Evolutionary conservation across 2,113 vertebrate genomes (phyloP).

Genomic region (Alligator sinensis): DNA sequence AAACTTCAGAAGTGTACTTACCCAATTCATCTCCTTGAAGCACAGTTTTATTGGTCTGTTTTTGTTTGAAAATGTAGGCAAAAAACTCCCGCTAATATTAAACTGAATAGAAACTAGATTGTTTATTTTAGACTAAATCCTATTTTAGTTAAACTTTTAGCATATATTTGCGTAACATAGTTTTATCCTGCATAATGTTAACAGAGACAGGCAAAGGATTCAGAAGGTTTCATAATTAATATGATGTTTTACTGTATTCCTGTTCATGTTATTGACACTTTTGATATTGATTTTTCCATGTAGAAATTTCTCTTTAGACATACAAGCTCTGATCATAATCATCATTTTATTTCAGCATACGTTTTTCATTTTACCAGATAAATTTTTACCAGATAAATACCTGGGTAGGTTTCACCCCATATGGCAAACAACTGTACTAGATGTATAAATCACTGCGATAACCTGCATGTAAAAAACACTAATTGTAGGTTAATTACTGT

Average conservation of each 20-base stretch:
- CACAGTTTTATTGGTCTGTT: not conserved
- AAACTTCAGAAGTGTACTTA: not conserved
- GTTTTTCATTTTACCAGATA: not conserved
- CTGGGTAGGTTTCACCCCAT: slow-evolving; percentile 12
- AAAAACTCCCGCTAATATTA: slow-evolving; percentile 4
- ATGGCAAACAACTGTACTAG: not conserved
- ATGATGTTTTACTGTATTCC: not conserved
- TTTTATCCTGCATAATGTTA: not conserved
- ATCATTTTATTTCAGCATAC: slow-evolving; percentile 10
- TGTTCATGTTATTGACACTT: not conserved
- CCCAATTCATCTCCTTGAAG: not conserved
- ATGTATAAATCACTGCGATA: slow-evolving; percentile 5
- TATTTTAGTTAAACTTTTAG: slow-evolving; percentile 19
- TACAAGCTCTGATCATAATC: not conserved
- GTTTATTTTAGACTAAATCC: not conserved
- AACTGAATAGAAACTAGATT: slow-evolving; percentile 22
- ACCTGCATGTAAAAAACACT: slow-evolving; percentile 20
- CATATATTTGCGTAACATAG: not conserved
- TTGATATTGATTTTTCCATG: not conserved
- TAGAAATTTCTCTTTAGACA: not conserved
- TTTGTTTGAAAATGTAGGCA: not conserved
- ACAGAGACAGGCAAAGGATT: accelerated
- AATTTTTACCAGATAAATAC: not conserved
- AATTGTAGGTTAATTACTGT: slow-evolving; percentile 65
- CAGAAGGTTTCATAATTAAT: slow-evolving; percentile 27